Evolutionary conservation across 2,113 vertebrate species (phyloP).

Genomic region (Electrona antarctica): DNA sequence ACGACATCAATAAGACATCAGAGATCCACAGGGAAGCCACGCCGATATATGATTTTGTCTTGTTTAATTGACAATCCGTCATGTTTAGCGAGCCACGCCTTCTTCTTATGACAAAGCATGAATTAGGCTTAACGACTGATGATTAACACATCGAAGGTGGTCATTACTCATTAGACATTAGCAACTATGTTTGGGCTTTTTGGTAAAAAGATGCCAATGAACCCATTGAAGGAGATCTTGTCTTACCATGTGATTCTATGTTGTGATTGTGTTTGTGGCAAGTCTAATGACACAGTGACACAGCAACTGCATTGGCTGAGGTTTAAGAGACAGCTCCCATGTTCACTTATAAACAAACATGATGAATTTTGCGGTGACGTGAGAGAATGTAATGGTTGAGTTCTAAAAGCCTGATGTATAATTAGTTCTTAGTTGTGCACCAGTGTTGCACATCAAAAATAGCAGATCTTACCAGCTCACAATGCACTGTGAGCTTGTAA

Average conservation of each 20-base stretch:
- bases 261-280: background rate
- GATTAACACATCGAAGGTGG: conserved; percentile 7
- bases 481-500: too few species aligned
- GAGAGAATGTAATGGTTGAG: conserved; percentile 26
- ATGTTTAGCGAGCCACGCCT: too few species aligned
- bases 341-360: background rate
- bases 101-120: too few species aligned
- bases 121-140: conserved; percentile 1
- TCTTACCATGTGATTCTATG: background rate
- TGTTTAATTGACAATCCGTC: too few species aligned
- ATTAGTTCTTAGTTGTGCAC: too few species aligned
- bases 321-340: conserved; percentile 2
- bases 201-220: background rate
- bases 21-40: too few species aligned
- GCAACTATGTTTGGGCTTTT: background rate
- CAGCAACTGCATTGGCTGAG: background rate
- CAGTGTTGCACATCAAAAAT: too few species aligned
- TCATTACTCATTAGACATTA: background rate
- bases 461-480: too few species aligned
- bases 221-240: background rate
- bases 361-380: background rate
- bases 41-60: too few species aligned
- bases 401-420: background rate
- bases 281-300: background rate
- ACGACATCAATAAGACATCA: too few species aligned